Percentiles rank a stretch among this genome's conserved stretches.
Evolutionary conservation across 2,888 invertebrate species (phyloP).

Genomic region (Tetheella fluctuosa): DNA sequence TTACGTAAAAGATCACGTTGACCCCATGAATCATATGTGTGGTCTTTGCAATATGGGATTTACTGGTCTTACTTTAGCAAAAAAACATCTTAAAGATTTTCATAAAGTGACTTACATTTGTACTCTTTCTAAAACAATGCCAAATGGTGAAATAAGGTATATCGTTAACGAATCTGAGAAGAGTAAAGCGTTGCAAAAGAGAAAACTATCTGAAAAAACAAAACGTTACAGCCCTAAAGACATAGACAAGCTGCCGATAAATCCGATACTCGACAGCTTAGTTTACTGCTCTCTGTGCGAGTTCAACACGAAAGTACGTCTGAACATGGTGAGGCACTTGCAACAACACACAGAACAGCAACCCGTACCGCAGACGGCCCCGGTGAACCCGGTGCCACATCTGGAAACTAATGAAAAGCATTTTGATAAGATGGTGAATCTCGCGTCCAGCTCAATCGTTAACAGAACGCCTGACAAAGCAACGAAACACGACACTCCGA

Average conservation of each 20-base stretch:
- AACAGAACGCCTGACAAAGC: conserved; percentile 47
- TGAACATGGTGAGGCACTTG: conserved; percentile 89
- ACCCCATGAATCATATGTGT: conserved; percentile 11
- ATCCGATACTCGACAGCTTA: conserved; percentile 85
- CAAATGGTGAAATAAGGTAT: background rate
- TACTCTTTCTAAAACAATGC: background rate
- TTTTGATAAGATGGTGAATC: conserved; percentile 93
- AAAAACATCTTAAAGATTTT: conserved; percentile 42
- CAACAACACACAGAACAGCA: conserved; percentile 86
- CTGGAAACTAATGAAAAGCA: conserved; percentile 90
- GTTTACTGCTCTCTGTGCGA: conserved; percentile 87
- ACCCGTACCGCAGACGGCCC: conserved; percentile 86
- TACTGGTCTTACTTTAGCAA: conserved; percentile 23
- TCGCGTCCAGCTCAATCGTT: conserved; percentile 87
- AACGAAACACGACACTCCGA: conserved; percentile 27
- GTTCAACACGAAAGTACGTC: conserved; percentile 87
- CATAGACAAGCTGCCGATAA: conserved; percentile 85
- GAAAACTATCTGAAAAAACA: conserved; percentile 43
- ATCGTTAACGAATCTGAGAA: background rate
- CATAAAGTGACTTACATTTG: conserved; percentile 34
- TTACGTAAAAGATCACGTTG: conserved; percentile 36
- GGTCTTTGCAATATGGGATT: conserved; percentile 12
- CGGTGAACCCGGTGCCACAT: conserved; percentile 93
- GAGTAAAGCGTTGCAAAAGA: conserved; percentile 29
- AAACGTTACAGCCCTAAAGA: conserved; percentile 84